Evolutionary conservation across 92 coral and sea anemone species (phyloP), one percentile per base, ranked within the genome.

Genomic region (Phymanthus crucifer): DNA sequence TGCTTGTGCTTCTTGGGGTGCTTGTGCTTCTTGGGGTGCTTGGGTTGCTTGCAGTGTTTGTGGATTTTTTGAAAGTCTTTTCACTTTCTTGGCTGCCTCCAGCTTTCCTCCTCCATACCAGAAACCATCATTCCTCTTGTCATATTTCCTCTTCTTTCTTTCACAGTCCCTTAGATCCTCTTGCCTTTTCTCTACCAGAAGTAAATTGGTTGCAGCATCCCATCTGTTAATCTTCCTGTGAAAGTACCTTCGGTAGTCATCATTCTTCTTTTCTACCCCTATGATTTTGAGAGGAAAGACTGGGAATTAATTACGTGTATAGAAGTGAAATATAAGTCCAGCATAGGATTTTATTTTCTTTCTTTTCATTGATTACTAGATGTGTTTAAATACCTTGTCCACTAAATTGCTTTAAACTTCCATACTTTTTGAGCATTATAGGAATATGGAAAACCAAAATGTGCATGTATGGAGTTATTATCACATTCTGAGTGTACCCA

Each of bases 401-500:
- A 68, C 81, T 86, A 58, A 80, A 86, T 34, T n/a, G 66, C 58
- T 70, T 52, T 0, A 86, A 70, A 73, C 72, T 74, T 45, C 85
- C 85, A 56, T 86, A 81, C 34, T 32, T 43, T 19, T 34, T 48
- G 13, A 80, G 52, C 81, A 85, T 85, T 2, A 32, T 33, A 45
- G 89, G 89, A 6, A 79, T 43, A 48, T 79, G 89, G 40, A 46
- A 66, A 31, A 79, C 58, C 21, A 85, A 46, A 47, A 38, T 79
- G 78, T 80, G 89, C 89, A 85, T 80, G 70, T 85, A 85, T 34
- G 89, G 89, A 8, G 89, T 85, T 75, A 85, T 80, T 11, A 80
- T 86, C 45, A 85, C 36, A 1, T 74, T 86, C 18, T 86, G 89
- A 38, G 2, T 69, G 61, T 86, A 86, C 9, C 89, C 85, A 65